These are phyloP conservation scores for Temnothorax longispinosus DNA, from an alignment of 1,140 invertebrate species.

Conservation along the genomic window DNA sequence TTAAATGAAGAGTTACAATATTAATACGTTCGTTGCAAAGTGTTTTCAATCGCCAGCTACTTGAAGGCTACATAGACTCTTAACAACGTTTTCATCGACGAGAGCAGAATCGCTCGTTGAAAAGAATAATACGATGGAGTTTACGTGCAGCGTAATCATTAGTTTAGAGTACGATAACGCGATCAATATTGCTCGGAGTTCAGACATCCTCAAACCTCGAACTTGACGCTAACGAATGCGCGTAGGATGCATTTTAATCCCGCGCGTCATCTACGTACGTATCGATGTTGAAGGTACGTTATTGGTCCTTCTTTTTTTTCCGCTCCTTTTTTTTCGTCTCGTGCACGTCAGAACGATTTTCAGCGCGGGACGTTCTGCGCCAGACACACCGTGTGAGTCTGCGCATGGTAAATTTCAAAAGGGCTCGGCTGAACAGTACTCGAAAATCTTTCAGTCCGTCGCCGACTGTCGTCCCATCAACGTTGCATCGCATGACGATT, in stretches of 20 bases:
- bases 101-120: not conserved
- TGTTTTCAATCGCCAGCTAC: not conserved
- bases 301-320: not conserved
- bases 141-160: not conserved
- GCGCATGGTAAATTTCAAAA: constrained; percentile 41
- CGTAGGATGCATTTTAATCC: constrained; percentile 31
- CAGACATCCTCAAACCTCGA: not conserved
- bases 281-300: not conserved
- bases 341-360: not conserved
- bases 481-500: constrained; percentile 6
- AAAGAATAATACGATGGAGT: not conserved
- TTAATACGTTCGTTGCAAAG: not conserved
- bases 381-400: not conserved
- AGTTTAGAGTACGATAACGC: not conserved
- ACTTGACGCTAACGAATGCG: not conserved
- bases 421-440: not conserved
- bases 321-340: not conserved
- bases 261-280: not conserved
- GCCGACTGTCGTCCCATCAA: not conserved
- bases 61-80: not conserved
- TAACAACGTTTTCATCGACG: not conserved
- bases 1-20: not conserved
- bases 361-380: not conserved
- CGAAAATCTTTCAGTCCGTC: constrained; percentile 20
- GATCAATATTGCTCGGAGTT: constrained; percentile 22